Conservation (phyloP, 2,797 vertebrate species). For the Sebastolobus altivelis region DNA sequence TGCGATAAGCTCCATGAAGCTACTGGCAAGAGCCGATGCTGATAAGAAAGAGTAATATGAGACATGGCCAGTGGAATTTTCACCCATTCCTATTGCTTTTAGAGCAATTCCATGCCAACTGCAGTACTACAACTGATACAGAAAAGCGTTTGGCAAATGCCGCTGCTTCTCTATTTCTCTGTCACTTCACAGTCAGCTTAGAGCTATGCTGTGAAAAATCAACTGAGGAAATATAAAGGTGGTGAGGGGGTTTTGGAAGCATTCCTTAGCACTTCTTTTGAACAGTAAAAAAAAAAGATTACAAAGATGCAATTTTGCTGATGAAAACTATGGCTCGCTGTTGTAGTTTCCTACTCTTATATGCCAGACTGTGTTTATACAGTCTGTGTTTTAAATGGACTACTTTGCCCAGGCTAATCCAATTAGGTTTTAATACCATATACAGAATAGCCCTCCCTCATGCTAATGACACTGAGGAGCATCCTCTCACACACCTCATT, state of each 20-base stretch:
- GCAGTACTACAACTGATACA: slow-evolving; percentile 43
- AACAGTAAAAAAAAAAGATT: slow-evolving; percentile 1
- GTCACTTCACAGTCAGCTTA: slow-evolving; percentile 45
- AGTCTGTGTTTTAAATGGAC: slow-evolving; percentile 7
- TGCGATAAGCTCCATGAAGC: slow-evolving; percentile 61
- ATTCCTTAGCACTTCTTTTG: slow-evolving; percentile 13
- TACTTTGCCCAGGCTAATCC: slow-evolving; percentile 31
- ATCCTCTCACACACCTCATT: slow-evolving; percentile 50
- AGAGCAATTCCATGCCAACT: slow-evolving; percentile 48
- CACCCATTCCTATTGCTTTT: slow-evolving; percentile 43
- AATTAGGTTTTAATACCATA: slow-evolving; percentile 33
- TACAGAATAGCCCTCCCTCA: slow-evolving; percentile 10
- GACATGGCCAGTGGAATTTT: slow-evolving; percentile 49
- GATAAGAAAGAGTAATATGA: slow-evolving; percentile 66
- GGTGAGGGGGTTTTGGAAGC: slow-evolving; percentile 1
- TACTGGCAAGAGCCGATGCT: slow-evolving; percentile 54
- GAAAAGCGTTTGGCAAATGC: slow-evolving; percentile 54
- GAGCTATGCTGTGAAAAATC: slow-evolving; percentile 37
- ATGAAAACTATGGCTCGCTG: slow-evolving; percentile 8
- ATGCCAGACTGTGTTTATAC: background rate
- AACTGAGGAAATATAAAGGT: slow-evolving; percentile 16
- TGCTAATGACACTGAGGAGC: slow-evolving; percentile 33
- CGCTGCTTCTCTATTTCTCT: slow-evolving; percentile 31
- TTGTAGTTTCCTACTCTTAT: background rate
- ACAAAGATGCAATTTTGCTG: slow-evolving; percentile 2